These are phyloP conservation scores for Bostrychus sinensis DNA, from an alignment of 2,113 vertebrate genomes.

Conservation along the genomic window DNA sequence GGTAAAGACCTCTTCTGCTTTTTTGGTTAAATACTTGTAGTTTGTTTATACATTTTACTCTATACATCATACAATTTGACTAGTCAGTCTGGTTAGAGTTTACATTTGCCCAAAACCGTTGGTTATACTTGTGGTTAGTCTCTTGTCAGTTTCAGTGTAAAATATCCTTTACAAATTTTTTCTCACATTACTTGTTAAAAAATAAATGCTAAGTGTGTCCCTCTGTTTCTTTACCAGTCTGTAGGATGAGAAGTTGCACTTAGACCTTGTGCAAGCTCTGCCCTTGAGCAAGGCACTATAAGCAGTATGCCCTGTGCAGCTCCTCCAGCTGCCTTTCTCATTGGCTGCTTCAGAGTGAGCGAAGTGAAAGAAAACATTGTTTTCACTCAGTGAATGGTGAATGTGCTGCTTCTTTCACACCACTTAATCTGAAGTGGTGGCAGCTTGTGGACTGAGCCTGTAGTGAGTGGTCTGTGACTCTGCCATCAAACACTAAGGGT, in stretches of 20 bases:
- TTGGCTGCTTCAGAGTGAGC: slow-evolving; percentile 33
- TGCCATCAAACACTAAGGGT: slow-evolving; percentile 22
- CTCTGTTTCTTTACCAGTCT: background rate
- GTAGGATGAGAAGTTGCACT: background rate
- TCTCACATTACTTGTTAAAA: no score
- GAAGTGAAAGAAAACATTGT: slow-evolving; percentile 72
- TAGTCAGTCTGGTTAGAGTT: no score
- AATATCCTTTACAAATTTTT: no score
- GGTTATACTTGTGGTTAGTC: no score
- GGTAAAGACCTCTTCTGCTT: no score
- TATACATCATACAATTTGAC: no score
- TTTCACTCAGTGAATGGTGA: slow-evolving; percentile 68
- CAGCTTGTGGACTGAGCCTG: slow-evolving; percentile 57
- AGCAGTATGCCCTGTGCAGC: slow-evolving; percentile 3
- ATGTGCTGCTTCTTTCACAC: slow-evolving; percentile 70
- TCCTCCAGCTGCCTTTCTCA: slow-evolving; percentile 22
- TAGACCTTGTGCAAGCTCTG: background rate
- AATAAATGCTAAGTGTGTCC: no score
- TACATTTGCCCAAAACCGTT: no score
- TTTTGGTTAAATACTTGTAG: no score
- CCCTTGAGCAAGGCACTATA: slow-evolving; percentile 57
- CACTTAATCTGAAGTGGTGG: slow-evolving; percentile 74
- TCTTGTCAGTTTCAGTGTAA: no score
- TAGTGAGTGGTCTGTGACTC: slow-evolving; percentile 42
- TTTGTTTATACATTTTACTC: no score